phyloP scores from a whole-genome alignment of 92 coral and sea anemone genomes.

The Epizoanthus scotinus region DNA sequence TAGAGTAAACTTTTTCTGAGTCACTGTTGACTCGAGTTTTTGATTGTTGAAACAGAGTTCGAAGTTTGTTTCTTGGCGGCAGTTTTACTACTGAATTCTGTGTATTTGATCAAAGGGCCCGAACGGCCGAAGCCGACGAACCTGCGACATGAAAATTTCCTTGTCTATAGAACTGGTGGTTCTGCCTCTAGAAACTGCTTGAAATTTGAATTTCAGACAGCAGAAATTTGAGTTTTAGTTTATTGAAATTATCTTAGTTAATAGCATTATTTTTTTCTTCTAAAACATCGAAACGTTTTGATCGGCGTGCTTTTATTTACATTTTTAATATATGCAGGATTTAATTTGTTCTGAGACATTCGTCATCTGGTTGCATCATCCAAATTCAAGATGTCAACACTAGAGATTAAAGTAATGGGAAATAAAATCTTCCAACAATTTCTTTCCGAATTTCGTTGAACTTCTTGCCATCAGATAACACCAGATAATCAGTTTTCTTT shows the following conservation, averaged over 20 bases:
- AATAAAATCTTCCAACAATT: neutral
- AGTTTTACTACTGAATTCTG: neutral
- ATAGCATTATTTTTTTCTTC: neutral
- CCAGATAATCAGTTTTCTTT: neutral
- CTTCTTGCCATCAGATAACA: neutral
- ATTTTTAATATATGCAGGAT: conserved; percentile 1
- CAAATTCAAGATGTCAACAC: conserved; percentile 5
- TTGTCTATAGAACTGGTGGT: neutral
- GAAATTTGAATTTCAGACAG: neutral
- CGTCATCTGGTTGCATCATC: conserved; percentile 23
- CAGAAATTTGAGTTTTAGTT: neutral
- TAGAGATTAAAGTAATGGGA: neutral
- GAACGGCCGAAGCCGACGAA: neutral
- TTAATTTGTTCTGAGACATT: too few relatives aligned
- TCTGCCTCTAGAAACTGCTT: conserved; percentile 4
- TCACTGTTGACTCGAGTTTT: neutral
- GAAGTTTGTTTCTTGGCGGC: neutral
- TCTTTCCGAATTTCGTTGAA: neutral
- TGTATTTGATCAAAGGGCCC: neutral
- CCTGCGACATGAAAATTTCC: neutral
- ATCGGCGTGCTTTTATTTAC: conserved; percentile 1
- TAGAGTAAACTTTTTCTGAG: neutral
- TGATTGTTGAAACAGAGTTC: neutral
- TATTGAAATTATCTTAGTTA: neutral
- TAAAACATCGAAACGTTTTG: neutral